These are phyloP conservation scores for Eretmochelys imbricata DNA, from an alignment of 2,113 vertebrate species.

Conservation along the genomic window DNA sequence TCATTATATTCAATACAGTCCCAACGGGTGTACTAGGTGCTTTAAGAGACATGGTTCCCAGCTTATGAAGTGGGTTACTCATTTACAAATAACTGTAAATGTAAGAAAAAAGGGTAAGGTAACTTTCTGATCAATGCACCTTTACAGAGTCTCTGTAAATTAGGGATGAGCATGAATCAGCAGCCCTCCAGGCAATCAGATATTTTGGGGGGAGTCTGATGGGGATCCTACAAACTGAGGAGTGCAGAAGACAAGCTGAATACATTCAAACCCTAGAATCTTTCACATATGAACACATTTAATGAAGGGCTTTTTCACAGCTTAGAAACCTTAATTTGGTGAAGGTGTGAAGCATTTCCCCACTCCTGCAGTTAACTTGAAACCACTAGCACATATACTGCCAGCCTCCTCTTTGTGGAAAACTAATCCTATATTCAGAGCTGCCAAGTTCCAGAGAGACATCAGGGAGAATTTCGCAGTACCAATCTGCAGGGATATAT, in stretches of 20 bases:
- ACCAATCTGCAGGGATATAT: not conserved
- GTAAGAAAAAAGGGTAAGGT: rapidly evolving
- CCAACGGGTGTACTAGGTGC: rapidly evolving
- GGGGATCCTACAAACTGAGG: not conserved
- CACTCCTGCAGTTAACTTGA: not conserved
- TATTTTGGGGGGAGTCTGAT: not conserved
- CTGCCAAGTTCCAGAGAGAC: not conserved
- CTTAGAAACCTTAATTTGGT: not conserved
- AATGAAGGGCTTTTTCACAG: not conserved
- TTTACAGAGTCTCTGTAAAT: not conserved
- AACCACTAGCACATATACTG: not conserved
- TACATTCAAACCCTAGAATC: not conserved
- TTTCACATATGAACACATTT: not conserved
- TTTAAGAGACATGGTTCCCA: rapidly evolving
- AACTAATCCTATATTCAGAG: not conserved
- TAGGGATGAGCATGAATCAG: not conserved
- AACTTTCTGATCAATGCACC: not conserved
- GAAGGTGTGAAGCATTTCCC: slow-evolving; percentile 15
- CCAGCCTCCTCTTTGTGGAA: not conserved
- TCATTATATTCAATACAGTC: rapidly evolving
- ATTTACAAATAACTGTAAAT: rapidly evolving
- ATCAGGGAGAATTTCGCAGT: not conserved
- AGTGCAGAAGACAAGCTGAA: rapidly evolving
- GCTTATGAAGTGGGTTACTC: rapidly evolving
- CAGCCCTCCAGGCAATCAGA: not conserved